Base-by-base conservation (phyloP, 1,140 invertebrate genomes). In the Drosophila pectinifera region DNA sequence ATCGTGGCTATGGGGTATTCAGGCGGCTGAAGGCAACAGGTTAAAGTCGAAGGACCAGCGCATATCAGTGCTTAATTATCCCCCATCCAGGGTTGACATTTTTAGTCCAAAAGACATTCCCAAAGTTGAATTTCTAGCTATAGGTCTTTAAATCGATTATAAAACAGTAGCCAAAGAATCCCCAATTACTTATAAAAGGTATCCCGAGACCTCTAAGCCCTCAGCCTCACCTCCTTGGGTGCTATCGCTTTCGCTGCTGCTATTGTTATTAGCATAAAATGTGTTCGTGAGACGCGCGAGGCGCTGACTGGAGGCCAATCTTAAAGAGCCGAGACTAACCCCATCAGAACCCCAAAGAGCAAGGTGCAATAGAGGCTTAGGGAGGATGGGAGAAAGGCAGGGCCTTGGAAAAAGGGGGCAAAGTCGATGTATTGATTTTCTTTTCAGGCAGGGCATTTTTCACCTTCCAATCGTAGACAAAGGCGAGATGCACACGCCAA, bases 231-330 rank as follows among this genome's bases (percentile, higher is more conserved):
- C n/a, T 24, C 13, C 54, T 14, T 13, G n/a, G 18, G 16, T 18
- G 45, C 41, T 49, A 57, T 36, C 18, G 62, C 42, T 38, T 67
- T 26, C 45, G 31, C 13, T 36, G 49, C 41, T 63, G 41, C 45
- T 63, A 31, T 64, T 86, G 70, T 88, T 83, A 88, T 86, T 86
- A 88, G 83, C 83, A 86, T 86, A 77, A 88, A 79, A 63, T 34
- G 78, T 55, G 57, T 80, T 68, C 82, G 78, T 86, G 82, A 46
- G 57, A 57, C 36, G 48, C 28, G 54, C 42, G 24, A 28, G 38
- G 43, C 34, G 16, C 42, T 14, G 10, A 16, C 31, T 18, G 45
- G 41, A 65, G 59, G 72, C 51, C 73, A 54, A 69, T 51, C 68
- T 78, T 68, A 74, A 80, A 86, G 59, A 64, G 59, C 45, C 38